These are phyloP conservation scores for Sebastes iracundus DNA, from an alignment of 2,797 vertebrate genomes.

Conservation along the genomic window DNA sequence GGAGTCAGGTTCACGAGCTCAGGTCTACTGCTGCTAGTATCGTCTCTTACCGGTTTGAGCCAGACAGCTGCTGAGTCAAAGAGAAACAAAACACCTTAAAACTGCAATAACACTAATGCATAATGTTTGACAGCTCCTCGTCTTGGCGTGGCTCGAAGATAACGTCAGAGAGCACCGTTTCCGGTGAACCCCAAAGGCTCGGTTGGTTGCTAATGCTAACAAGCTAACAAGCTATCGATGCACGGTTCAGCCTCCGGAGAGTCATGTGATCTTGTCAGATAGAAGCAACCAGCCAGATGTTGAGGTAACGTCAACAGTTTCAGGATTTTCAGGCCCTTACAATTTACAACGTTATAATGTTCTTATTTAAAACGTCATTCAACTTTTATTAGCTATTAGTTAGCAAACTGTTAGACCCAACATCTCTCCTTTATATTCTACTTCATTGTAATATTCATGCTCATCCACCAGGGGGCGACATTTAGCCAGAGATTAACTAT, in stretches of 20 bases:
- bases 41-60: constrained; percentile 33
- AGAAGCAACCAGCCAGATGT: constrained; percentile 6
- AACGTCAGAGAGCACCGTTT: constrained; percentile 41
- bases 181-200: constrained; percentile 37
- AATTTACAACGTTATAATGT: accelerated
- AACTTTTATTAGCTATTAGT: not conserved
- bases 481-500: not conserved
- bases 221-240: not conserved
- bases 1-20: constrained; percentile 14
- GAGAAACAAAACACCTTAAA: not conserved
- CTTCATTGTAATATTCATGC: not conserved
- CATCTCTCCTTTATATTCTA: not conserved
- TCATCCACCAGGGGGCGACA: constrained; percentile 43
- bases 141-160: not conserved
- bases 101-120: not conserved
- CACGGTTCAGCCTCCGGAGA: not conserved
- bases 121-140: constrained; percentile 30
- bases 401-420: not conserved
- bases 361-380: not conserved
- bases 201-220: constrained; percentile 21
- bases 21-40: not conserved
- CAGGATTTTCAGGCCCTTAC: accelerated
- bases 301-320: not conserved
- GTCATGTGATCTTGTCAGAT: constrained; percentile 64
- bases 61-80: not conserved